Conservation (phyloP, 2,113 vertebrate genomes). For the Rhinogobius similis region DNA sequence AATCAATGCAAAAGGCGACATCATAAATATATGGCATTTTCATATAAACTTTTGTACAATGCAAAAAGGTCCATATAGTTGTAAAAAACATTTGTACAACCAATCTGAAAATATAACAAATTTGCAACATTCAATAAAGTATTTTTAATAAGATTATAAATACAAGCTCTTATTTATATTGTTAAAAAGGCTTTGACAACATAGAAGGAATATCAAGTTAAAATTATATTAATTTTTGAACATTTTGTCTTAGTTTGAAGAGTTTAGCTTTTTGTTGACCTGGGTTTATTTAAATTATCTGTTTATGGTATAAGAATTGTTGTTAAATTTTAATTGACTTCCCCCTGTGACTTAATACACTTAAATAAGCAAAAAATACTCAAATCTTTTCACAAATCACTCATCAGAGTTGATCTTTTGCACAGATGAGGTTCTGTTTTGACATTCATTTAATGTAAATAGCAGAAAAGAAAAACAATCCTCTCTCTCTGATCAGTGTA, state of each 20-base stretch:
- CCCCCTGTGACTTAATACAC: too few species aligned
- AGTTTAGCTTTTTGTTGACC: background rate
- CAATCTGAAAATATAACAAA: slow-evolving; percentile 37
- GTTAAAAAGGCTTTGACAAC: slow-evolving; percentile 27
- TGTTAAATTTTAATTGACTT: too few species aligned
- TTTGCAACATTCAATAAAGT: slow-evolving; percentile 34
- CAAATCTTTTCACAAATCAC: background rate
- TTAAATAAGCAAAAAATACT: too few species aligned
- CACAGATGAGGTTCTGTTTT: slow-evolving; percentile 34
- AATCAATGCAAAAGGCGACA: slow-evolving; percentile 60
- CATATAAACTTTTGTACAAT: slow-evolving; percentile 68
- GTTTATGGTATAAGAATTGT: too few species aligned
- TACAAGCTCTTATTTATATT: slow-evolving; percentile 28
- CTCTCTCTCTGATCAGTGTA: background rate
- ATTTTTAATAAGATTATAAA: slow-evolving; percentile 41
- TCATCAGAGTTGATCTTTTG: slow-evolving; percentile 23
- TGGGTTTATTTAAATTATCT: too few species aligned
- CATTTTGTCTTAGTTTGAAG: background rate
- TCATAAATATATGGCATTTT: slow-evolving; percentile 73
- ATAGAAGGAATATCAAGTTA: background rate
- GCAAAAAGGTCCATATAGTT: slow-evolving; percentile 60
- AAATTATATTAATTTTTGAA: background rate
- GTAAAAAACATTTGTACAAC: slow-evolving; percentile 57
- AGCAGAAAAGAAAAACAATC: slow-evolving; percentile 8
- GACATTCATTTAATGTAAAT: slow-evolving; percentile 68